A percentile compares a stretch with the other conserved stretches of the same genome.
These are phyloP conservation scores for Uloborus diversus DNA, from an alignment of 1,140 invertebrate genomes.

Conservation along the genomic window DNA sequence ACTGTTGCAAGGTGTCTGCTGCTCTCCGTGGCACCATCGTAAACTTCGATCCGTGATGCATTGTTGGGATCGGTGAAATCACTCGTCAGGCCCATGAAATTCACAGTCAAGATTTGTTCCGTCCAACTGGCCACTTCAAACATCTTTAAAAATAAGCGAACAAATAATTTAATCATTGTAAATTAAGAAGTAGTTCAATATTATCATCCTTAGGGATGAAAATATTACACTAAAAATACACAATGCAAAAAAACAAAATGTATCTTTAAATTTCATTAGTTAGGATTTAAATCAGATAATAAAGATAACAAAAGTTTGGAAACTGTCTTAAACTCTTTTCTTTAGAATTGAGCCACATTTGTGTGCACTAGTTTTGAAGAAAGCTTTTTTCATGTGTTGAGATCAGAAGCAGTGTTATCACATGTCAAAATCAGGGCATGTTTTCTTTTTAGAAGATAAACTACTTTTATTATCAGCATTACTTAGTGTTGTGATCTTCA, in stretches of 20 bases:
- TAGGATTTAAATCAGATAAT: too few relatives aligned
- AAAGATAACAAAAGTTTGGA: background rate
- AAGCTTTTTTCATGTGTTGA: too few relatives aligned
- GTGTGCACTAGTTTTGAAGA: too few relatives aligned
- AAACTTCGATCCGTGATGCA: slow-evolving; percentile 77
- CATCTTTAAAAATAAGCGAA: slow-evolving; percentile 73
- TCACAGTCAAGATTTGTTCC: slow-evolving; percentile 82
- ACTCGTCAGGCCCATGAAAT: slow-evolving; percentile 79
- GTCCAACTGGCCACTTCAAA: slow-evolving; percentile 64
- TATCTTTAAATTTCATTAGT: background rate
- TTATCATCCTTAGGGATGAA: background rate
- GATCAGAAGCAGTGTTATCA: too few relatives aligned
- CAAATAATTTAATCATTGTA: background rate
- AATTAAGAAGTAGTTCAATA: background rate
- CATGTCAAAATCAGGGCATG: too few relatives aligned
- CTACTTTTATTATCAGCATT: too few relatives aligned
- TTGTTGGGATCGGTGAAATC: slow-evolving; percentile 73
- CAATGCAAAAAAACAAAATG: background rate
- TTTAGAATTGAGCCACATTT: too few relatives aligned
- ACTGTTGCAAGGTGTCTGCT: slow-evolving; percentile 50
- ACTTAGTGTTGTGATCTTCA: too few relatives aligned
- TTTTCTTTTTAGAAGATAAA: too few relatives aligned
- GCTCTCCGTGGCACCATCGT: slow-evolving; percentile 73
- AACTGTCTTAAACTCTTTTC: too few relatives aligned
- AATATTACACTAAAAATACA: background rate